Evolutionary conservation across 1,140 invertebrate genomes (phyloP), one percentile per base, ranked within the genome.

Genomic region (Listronotus oregonensis): DNA sequence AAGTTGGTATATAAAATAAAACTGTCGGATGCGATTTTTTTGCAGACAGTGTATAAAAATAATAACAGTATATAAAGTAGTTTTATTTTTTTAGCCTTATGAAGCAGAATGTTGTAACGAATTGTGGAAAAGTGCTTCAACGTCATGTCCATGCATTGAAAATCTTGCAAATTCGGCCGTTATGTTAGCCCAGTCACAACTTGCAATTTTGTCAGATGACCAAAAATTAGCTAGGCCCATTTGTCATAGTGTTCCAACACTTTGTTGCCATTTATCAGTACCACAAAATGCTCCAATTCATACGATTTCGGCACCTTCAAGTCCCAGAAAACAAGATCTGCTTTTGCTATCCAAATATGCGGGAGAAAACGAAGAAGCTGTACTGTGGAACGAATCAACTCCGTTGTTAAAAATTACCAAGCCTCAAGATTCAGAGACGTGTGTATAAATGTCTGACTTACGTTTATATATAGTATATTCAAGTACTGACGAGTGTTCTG

Each of bases 81-180:
- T 7, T 44, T 8, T 56, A 39, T 56, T 27, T 47, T 34, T 42
- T 57, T 27, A 57, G 55, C 55, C 55, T 32, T 57, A 27, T 31
- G 12, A 47, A 12, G 3, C 74, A 10, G 72, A 77, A 39, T 75
- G 75, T 64, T 83, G 80, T 67, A 80, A 75, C 59, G 81, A 81
- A 49, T 78, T 67, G 5, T 79, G 79, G 64, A 76, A 78, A 52
- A 80, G 81, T 0, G 83, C 83, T 0, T 85, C 83, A 62, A 84
- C 81, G 34, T 87, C 85, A 0, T 87, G 85, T 68, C 85, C 85
- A 0, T 86, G 85, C 71, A 85, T 87, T 3, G 84, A 87, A 71
- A 82, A 85, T 65, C 69, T 84, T 37, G 74, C 74, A 4, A 78
- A 60, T 69, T 80, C 76, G 6, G 75, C 74, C 4, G 71, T 72